Conservation (phyloP, 2,113 vertebrate genomes). For the Nycticebus coucang region DNA sequence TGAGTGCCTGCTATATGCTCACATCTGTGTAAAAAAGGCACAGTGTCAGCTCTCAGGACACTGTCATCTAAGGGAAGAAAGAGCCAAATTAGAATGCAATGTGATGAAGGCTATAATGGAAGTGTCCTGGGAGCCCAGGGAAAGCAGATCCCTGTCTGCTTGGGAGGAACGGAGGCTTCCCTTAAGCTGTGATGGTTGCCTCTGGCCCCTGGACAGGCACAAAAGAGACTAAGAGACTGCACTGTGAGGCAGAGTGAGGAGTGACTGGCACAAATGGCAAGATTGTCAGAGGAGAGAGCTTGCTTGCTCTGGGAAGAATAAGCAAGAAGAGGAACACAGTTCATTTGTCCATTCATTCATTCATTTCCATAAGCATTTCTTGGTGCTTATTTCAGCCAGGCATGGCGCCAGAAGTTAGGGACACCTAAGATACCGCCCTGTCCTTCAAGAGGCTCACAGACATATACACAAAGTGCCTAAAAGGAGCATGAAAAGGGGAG, state of each 20-base stretch:
- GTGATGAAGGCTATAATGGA: neutral
- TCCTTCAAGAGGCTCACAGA: neutral
- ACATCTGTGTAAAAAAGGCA: neutral
- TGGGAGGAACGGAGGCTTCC: neutral
- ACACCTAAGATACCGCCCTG: neutral
- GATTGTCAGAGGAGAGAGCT: neutral
- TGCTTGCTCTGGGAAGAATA: neutral
- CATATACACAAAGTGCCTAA: neutral
- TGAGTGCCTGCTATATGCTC: neutral
- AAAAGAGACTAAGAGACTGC: neutral
- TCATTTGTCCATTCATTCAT: neutral
- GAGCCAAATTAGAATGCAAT: neutral
- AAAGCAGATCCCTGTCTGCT: neutral
- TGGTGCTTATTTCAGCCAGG: neutral
- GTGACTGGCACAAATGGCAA: neutral
- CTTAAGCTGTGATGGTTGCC: neutral
- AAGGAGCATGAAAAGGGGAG: neutral
- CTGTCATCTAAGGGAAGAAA: neutral
- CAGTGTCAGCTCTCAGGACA: neutral
- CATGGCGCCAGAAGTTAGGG: neutral
- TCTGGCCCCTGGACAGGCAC: neutral
- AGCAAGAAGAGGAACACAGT: neutral
- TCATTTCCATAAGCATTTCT: neutral
- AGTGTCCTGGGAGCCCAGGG: neutral
- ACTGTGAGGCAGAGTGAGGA: too few relatives aligned